Conservation (phyloP, 2,888 invertebrate genomes). For the Orchesella flavescens region DNA sequence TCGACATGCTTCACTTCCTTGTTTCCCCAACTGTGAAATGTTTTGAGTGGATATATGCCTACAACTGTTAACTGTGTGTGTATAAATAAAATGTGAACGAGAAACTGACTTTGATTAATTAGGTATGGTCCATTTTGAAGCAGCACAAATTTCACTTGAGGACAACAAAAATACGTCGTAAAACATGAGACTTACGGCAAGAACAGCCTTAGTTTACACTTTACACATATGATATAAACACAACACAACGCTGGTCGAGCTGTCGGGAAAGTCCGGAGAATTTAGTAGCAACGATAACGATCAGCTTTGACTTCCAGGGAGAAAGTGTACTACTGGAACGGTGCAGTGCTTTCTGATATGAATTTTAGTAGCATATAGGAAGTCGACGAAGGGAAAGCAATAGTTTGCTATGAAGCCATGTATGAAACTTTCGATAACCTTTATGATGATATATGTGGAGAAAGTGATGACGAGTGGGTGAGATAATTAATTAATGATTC, state of each 20-base stretch:
- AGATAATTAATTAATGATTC: background rate
- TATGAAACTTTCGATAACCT: too few relatives aligned
- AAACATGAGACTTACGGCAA: background rate
- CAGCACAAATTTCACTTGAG: too few relatives aligned
- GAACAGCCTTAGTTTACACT: background rate
- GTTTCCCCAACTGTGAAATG: background rate
- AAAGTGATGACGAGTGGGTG: too few relatives aligned
- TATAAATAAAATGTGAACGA: too few relatives aligned
- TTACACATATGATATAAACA: background rate
- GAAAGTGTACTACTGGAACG: background rate
- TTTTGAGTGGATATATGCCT: background rate
- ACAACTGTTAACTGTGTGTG: background rate
- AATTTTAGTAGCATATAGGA: too few relatives aligned
- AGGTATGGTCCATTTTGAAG: background rate
- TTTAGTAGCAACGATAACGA: background rate
- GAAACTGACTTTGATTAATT: background rate
- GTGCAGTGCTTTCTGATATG: background rate
- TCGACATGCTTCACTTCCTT: slow-evolving; percentile 19
- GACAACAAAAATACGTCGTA: background rate
- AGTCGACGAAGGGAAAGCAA: background rate
- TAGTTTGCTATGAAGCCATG: too few relatives aligned
- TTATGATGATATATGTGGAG: too few relatives aligned
- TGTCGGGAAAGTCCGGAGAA: slow-evolving; percentile 34
- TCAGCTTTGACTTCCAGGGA: too few relatives aligned
- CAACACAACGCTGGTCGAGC: background rate